These are phyloP conservation scores for Condylura cristata DNA, from an alignment of 2,113 vertebrate genomes.

Conservation along the genomic window DNA sequence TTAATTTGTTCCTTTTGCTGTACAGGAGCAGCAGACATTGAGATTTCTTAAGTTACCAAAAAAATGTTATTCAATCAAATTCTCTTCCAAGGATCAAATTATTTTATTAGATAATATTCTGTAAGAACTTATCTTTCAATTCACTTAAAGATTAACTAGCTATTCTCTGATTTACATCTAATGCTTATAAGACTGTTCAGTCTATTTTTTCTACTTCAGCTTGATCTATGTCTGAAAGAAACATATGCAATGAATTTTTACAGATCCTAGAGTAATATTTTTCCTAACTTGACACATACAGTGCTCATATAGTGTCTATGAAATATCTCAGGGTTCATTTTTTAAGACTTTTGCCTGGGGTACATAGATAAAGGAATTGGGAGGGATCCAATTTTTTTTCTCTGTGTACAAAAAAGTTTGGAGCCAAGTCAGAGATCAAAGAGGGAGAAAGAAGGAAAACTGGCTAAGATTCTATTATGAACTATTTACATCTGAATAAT, in stretches of 20 bases:
- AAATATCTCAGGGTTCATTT: background rate
- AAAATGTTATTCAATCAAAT: slow-evolving; percentile 46
- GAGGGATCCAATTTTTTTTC: background rate
- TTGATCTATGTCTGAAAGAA: background rate
- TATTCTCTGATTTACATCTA: background rate
- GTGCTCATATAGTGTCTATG: background rate
- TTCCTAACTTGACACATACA: fast-evolving
- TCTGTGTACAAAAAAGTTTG: background rate
- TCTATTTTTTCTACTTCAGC: background rate
- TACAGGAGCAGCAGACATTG: background rate
- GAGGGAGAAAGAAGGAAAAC: slow-evolving; percentile 36
- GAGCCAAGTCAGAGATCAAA: background rate
- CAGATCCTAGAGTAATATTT: background rate
- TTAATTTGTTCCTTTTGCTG: slow-evolving; percentile 42
- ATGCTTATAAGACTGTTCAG: slow-evolving; percentile 3
- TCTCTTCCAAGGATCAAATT: slow-evolving; percentile 22
- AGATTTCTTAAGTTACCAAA: slow-evolving; percentile 56
- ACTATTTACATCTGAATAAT: slow-evolving; percentile 37
- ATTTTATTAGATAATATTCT: slow-evolving; percentile 49
- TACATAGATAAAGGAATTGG: background rate
- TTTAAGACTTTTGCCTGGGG: background rate
- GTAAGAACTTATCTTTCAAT: background rate
- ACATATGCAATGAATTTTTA: background rate
- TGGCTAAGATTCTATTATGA: background rate
- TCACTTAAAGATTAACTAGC: background rate